These are phyloP conservation scores for Macrochelys suwanniensis DNA, from an alignment of 2,797 vertebrate species.

Conservation along the genomic window DNA sequence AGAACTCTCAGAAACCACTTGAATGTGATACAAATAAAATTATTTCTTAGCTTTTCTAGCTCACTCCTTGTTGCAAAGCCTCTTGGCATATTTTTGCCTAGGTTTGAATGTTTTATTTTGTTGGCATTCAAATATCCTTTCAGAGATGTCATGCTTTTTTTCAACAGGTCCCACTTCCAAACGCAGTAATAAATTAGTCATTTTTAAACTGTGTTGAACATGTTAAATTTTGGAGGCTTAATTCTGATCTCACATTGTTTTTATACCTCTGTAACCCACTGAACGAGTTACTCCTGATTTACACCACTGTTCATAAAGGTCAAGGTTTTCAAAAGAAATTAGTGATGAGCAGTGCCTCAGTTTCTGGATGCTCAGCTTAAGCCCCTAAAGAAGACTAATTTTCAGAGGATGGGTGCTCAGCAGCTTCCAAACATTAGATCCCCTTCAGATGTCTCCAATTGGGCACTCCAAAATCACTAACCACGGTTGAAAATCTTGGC, in stretches of 20 bases:
- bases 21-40: neutral
- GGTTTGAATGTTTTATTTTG: slow-evolving; percentile 37
- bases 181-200: slow-evolving; percentile 37
- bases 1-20: accelerated
- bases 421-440: neutral
- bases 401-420: neutral
- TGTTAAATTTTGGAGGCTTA: slow-evolving; percentile 44
- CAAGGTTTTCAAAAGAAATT: slow-evolving; percentile 45
- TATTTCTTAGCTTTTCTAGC: neutral
- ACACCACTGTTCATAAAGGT: slow-evolving; percentile 38
- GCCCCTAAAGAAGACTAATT: neutral
- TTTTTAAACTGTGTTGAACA: slow-evolving; percentile 34
- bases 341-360: neutral
- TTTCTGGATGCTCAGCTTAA: slow-evolving; percentile 25
- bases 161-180: slow-evolving; percentile 35
- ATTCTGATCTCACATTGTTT: slow-evolving; percentile 40
- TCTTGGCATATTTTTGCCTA: slow-evolving; percentile 7
- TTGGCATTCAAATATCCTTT: slow-evolving; percentile 48
- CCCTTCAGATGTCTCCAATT: neutral
- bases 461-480: neutral
- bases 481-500: neutral
- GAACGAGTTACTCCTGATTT: slow-evolving; percentile 58
- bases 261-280: slow-evolving; percentile 55
- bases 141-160: slow-evolving; percentile 46
- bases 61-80: neutral